Percentiles rank a stretch among this genome's conserved stretches.
Conservation (phyloP, 2,113 vertebrate genomes). For the Pterocles gutturalis region DNA sequence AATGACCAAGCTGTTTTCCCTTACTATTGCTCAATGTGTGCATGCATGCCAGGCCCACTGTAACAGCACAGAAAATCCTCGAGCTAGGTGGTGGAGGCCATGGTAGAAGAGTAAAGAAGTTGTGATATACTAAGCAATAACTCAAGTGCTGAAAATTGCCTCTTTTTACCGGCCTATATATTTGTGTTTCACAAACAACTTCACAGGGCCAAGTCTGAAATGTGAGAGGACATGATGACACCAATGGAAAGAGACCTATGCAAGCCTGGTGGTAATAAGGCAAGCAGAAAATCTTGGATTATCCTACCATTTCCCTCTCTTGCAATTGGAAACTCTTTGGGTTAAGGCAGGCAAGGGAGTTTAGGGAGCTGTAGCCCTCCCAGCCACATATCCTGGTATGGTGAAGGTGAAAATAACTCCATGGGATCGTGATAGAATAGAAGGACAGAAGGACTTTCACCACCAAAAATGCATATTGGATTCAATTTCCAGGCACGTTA, state of each 20-base stretch:
- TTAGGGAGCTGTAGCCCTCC: not conserved
- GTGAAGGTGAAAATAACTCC: not conserved
- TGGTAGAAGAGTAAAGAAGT: not conserved
- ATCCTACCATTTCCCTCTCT: not conserved
- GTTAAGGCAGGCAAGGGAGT: not conserved
- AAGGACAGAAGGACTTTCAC: not conserved
- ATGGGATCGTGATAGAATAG: not conserved
- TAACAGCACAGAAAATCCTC: not conserved
- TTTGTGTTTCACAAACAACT: not conserved
- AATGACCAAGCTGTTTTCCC: not conserved
- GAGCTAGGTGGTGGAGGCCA: not conserved
- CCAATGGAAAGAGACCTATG: fast-evolving
- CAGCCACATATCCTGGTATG: too few relatives aligned
- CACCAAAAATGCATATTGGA: fast-evolving
- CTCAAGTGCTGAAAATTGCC: not conserved
- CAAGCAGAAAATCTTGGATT: not conserved
- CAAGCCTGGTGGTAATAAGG: not conserved
- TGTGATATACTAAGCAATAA: not conserved
- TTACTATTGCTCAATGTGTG: fast-evolving
- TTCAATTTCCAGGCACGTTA: not conserved
- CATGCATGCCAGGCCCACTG: too few relatives aligned
- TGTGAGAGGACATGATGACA: fast-evolving
- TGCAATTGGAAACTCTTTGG: not conserved
- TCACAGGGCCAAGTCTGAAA: not conserved
- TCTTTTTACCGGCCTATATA: not conserved